These are phyloP conservation scores for Caenorhabditis sp. DNA, from an alignment of 2,888 invertebrate genomes.

Conservation along the genomic window DNA sequence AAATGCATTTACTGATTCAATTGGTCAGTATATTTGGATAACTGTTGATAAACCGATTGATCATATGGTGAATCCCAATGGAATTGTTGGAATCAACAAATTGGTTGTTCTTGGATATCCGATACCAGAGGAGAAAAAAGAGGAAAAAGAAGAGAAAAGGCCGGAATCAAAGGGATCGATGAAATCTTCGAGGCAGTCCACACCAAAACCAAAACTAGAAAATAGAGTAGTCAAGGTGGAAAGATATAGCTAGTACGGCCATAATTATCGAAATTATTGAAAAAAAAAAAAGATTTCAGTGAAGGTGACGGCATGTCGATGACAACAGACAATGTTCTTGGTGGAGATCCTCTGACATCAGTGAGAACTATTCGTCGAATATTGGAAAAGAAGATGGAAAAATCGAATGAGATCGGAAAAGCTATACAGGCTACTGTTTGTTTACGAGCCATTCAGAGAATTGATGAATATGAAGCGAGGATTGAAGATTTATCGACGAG, in stretches of 20 bases:
- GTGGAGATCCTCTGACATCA: conserved; percentile 56
- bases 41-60: conserved; percentile 53
- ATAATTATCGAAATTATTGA: not conserved
- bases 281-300: conserved; percentile 30
- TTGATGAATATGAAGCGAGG: conserved; percentile 60
- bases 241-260: conserved; percentile 38
- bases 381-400: conserved; percentile 49
- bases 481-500: conserved; percentile 51
- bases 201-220: not conserved
- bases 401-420: conserved; percentile 43
- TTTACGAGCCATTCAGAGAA: conserved; percentile 56
- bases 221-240: conserved; percentile 11
- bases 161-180: not conserved
- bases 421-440: conserved; percentile 58
- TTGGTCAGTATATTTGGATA: conserved; percentile 64
- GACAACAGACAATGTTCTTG: conserved; percentile 28
- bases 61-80: conserved; percentile 36
- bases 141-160: conserved; percentile 7
- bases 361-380: conserved; percentile 56
- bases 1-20: conserved; percentile 55
- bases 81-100: conserved; percentile 44
- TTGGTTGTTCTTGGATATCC: conserved; percentile 48
- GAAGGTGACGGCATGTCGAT: conserved; percentile 59
- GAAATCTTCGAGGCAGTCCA: conserved; percentile 12
- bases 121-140: conserved; percentile 23